Conservation (phyloP, 2,888 invertebrate genomes). For the Dendrolimus houi region DNA sequence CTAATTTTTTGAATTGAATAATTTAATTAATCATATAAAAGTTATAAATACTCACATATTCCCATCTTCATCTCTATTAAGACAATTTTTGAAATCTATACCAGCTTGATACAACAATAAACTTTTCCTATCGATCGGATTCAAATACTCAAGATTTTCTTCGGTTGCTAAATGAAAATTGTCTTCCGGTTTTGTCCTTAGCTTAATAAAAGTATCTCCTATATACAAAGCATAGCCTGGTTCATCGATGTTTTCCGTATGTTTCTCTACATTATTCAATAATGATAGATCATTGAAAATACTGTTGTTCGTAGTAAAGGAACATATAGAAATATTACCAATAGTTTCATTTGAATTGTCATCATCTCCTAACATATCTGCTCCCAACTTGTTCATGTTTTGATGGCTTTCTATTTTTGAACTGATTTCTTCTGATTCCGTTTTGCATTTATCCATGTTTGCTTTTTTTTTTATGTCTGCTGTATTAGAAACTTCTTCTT, state of each 20-base stretch:
- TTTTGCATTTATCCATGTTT: too few species aligned
- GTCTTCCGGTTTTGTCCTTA: slow-evolving; percentile 32
- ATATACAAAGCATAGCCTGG: slow-evolving; percentile 6
- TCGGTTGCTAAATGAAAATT: slow-evolving; percentile 35
- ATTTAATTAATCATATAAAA: too few species aligned
- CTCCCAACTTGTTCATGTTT: too few species aligned
- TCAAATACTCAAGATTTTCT: slow-evolving; percentile 22
- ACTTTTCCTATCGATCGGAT: slow-evolving; percentile 18
- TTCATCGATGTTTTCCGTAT: slow-evolving; percentile 4
- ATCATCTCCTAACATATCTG: slow-evolving; percentile 14
- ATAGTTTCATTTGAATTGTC: slow-evolving; percentile 40
- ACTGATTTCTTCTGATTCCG: too few species aligned
- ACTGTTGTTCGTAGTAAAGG: slow-evolving; percentile 11
- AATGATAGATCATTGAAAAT: slow-evolving; percentile 15
- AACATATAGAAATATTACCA: slow-evolving; percentile 28
- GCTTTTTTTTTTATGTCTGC: too few species aligned
- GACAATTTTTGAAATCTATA: slow-evolving; percentile 40
- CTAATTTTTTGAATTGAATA: too few species aligned
- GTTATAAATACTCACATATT: slow-evolving; percentile 44
- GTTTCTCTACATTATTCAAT: slow-evolving; percentile 14
- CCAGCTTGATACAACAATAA: slow-evolving; percentile 37
- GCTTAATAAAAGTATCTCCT: slow-evolving; percentile 19
- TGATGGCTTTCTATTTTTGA: too few species aligned
- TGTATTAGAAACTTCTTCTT: too few species aligned
- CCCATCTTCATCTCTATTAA: slow-evolving; percentile 35